phyloP scores from a whole-genome alignment of 2,113 vertebrate genomes.

The Tetrax tetrax region DNA sequence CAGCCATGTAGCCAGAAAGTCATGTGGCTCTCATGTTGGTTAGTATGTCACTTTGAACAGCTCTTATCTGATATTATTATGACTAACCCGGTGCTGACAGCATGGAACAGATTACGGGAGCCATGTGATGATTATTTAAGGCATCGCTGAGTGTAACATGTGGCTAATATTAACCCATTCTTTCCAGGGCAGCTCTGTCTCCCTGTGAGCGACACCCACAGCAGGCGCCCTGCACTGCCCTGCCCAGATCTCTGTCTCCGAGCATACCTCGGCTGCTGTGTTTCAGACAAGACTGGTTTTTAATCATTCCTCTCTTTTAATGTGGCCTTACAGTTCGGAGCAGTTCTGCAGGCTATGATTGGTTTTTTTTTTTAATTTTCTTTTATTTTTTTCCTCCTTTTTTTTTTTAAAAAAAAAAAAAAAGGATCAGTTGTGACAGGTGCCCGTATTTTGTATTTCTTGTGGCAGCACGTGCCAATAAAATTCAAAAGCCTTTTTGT shows the following conservation, averaged over 20 bases:
- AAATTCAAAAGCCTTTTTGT: slow-evolving; percentile 65
- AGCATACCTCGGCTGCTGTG: background rate
- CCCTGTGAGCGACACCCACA: background rate
- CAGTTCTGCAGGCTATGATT: background rate
- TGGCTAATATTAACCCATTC: slow-evolving; percentile 78
- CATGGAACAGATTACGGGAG: slow-evolving; percentile 90
- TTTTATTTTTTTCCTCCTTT: rapidly evolving
- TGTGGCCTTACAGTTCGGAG: background rate
- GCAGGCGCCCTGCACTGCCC: background rate
- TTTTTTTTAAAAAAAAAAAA: background rate
- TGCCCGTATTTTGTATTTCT: slow-evolving; percentile 53
- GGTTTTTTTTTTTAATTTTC: background rate
- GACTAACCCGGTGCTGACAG: slow-evolving; percentile 96
- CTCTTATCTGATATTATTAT: slow-evolving; percentile 95
- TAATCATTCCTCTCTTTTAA: background rate
- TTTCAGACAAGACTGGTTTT: slow-evolving; percentile 27
- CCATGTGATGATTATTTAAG: slow-evolving; percentile 92
- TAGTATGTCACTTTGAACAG: slow-evolving; percentile 84
- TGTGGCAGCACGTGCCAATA: slow-evolving; percentile 63
- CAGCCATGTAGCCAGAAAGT: slow-evolving; percentile 86
- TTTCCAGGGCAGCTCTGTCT: slow-evolving; percentile 13
- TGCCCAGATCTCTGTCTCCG: rapidly evolving
- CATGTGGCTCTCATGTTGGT: slow-evolving; percentile 90
- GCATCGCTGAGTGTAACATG: slow-evolving; percentile 71
- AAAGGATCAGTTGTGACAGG: slow-evolving; percentile 43